Percentiles rank a stretch among this genome's conserved stretches.
Evolutionary conservation across 2,797 vertebrate genomes (phyloP).

Genomic region (Pempheris klunzingeri): DNA sequence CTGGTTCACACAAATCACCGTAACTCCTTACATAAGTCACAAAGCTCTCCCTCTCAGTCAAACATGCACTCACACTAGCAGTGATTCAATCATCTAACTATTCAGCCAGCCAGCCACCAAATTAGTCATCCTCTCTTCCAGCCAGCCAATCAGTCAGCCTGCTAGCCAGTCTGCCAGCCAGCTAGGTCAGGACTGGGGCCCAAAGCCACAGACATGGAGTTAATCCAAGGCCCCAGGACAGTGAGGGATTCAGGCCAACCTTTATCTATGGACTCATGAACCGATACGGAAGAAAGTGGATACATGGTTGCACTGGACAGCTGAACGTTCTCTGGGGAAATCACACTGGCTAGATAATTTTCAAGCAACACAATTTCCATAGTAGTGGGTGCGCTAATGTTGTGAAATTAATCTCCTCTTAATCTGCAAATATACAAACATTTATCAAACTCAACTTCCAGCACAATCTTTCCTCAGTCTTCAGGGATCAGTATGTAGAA

Average conservation of each 20-base stretch:
- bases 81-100: constrained; percentile 48
- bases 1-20: constrained; percentile 39
- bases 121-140: constrained; percentile 53
- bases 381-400: neutral
- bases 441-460: neutral
- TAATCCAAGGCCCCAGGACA: constrained; percentile 49
- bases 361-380: constrained; percentile 6
- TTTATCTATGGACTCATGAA: constrained; percentile 19
- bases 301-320: constrained; percentile 25
- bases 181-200: constrained; percentile 58
- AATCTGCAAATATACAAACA: constrained; percentile 5
- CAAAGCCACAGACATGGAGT: constrained; percentile 59
- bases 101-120: constrained; percentile 41
- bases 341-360: constrained; percentile 14
- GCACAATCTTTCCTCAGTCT: neutral
- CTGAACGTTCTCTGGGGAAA: neutral
- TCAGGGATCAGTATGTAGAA: neutral
- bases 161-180: constrained; percentile 45
- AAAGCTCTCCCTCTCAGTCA: constrained; percentile 16
- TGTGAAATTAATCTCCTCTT: neutral
- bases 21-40: constrained; percentile 38
- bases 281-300: constrained; percentile 11
- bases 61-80: constrained; percentile 25
- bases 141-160: constrained; percentile 49
- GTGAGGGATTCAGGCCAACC: constrained; percentile 23